phyloP scores from a whole-genome alignment of 2,797 vertebrate species.

The Hydrolagus colliei region DNA sequence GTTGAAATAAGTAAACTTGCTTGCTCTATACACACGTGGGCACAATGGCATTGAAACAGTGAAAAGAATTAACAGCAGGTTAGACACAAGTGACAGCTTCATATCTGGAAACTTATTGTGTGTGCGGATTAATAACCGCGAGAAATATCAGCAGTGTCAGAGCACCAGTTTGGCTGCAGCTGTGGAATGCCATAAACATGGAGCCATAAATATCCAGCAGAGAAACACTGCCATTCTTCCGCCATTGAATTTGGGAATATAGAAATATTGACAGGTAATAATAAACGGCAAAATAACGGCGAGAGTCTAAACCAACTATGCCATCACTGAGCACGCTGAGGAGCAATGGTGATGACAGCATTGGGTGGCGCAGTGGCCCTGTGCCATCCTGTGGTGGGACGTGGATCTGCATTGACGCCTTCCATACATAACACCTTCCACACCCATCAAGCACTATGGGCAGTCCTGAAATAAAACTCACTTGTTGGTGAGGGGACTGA shows the following conservation, averaged over 20 bases:
- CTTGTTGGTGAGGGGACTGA: no score
- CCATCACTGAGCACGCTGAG: no score
- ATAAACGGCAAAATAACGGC: neutral
- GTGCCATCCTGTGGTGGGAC: no score
- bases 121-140: neutral
- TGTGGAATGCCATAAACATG: neutral
- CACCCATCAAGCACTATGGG: no score
- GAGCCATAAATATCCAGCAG: neutral
- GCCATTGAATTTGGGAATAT: neutral
- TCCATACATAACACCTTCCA: no score
- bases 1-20: neutral
- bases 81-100: neutral
- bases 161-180: neutral
- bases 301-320: no score
- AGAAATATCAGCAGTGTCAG: neutral
- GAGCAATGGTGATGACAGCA: no score
- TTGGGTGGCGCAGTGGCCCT: no score
- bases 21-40: neutral
- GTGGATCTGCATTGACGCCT: no score
- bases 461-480: no score
- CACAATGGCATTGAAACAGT: neutral
- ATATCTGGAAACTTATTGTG: neutral
- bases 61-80: neutral
- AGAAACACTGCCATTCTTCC: constrained; percentile 2
- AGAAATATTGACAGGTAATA: neutral